A percentile compares a stretch with the other conserved stretches of the same genome.
Evolutionary conservation across 2,113 vertebrate species (phyloP).

Genomic region (Odontesthes bonariensis): DNA sequence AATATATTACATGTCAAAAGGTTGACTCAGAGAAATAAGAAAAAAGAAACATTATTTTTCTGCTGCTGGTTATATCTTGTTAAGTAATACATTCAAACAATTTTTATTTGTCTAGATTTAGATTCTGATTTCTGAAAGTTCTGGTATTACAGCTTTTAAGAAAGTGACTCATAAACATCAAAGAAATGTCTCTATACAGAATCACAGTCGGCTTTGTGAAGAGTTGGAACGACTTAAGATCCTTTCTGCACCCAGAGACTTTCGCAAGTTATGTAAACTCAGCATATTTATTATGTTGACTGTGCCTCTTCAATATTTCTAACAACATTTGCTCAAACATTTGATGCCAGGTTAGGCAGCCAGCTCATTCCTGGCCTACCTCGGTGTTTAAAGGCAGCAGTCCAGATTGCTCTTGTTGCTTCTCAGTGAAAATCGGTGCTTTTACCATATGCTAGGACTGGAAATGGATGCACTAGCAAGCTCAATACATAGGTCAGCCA

Average conservation of each 20-base stretch:
- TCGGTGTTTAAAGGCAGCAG: conserved; percentile 31
- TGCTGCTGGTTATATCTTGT: not conserved
- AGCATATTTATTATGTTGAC: conserved; percentile 18
- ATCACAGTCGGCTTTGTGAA: not conserved
- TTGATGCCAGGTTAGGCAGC: conserved; percentile 35
- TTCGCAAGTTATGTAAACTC: conserved; percentile 14
- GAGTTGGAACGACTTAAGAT: not conserved
- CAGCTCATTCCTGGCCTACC: conserved; percentile 30
- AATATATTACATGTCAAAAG: conserved; percentile 29
- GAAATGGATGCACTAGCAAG: conserved; percentile 67
- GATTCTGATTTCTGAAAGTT: not conserved
- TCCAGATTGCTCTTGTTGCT: conserved; percentile 27
- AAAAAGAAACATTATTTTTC: not conserved
- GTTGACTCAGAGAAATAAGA: not conserved
- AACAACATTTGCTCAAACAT: conserved; percentile 40
- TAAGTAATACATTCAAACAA: not conserved
- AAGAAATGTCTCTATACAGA: not conserved
- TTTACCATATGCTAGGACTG: conserved; percentile 59
- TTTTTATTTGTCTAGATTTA: not conserved
- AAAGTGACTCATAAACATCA: not conserved
- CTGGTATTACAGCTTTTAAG: not conserved
- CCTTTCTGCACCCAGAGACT: conserved; percentile 11
- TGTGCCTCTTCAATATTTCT: conserved; percentile 12
- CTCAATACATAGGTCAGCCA: conserved; percentile 83
- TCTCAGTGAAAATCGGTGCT: conserved; percentile 35